Percentiles rank a stretch among this genome's conserved stretches.
These are phyloP conservation scores for Australoheros scitulus DNA, from an alignment of 2,113 vertebrate genomes.

Conservation along the genomic window DNA sequence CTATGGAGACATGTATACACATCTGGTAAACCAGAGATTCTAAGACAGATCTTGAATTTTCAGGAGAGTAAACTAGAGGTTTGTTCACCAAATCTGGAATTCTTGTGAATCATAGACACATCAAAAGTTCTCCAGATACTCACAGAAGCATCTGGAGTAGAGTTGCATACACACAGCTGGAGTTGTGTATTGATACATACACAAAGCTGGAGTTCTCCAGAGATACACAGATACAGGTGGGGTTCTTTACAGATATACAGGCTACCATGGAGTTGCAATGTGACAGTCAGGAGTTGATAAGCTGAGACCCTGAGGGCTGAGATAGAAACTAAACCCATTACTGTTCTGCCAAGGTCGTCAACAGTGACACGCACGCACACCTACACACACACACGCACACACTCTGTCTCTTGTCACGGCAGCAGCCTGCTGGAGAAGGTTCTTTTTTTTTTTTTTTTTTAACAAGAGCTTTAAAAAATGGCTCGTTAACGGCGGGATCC, in stretches of 20 bases:
- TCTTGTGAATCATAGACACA: background rate
- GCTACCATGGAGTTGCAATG: background rate
- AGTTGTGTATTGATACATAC: background rate
- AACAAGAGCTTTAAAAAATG: slow-evolving; percentile 45
- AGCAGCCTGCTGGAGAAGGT: slow-evolving; percentile 19
- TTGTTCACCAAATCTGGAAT: background rate
- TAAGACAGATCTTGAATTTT: background rate
- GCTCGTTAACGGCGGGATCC: slow-evolving; percentile 45
- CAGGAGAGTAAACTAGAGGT: background rate
- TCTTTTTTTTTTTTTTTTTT: background rate
- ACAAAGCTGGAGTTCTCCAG: background rate
- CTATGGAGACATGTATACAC: background rate
- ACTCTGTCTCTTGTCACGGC: background rate
- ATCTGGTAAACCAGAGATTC: background rate
- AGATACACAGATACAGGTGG: background rate
- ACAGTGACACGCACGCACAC: slow-evolving; percentile 15
- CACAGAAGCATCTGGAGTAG: background rate
- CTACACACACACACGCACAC: background rate
- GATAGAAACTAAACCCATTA: slow-evolving; percentile 33
- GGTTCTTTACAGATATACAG: background rate
- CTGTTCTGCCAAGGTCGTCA: slow-evolving; percentile 45
- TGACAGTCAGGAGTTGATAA: slow-evolving; percentile 47
- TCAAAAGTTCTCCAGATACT: background rate
- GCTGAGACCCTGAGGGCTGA: slow-evolving; percentile 33
- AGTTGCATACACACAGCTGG: background rate